Percentiles rank a stretch among this genome's conserved stretches.
Evolutionary conservation across 2,113 vertebrate genomes (phyloP).

Genomic region (Hemiprocne comata): DNA sequence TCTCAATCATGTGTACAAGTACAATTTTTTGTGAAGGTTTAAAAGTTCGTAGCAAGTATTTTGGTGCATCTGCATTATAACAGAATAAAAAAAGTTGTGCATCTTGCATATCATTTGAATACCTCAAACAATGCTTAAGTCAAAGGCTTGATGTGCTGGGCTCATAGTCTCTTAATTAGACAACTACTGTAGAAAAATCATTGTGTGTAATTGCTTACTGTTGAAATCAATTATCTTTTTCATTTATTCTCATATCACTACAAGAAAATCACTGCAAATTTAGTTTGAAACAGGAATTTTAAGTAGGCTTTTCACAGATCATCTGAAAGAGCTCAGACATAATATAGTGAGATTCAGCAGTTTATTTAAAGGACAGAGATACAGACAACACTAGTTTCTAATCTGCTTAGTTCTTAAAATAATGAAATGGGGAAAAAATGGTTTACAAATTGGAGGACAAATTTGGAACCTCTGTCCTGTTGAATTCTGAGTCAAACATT

Average conservation of each 20-base stretch:
- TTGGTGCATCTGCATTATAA: neutral
- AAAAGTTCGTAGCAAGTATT: slow-evolving; percentile 13
- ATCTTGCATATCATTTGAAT: neutral
- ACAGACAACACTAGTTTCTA: neutral
- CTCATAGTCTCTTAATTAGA: neutral
- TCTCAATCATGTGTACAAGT: neutral
- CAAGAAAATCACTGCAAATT: slow-evolving; percentile 7
- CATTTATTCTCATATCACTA: slow-evolving; percentile 21
- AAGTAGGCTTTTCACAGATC: slow-evolving; percentile 25
- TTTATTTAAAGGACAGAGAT: slow-evolving; percentile 39
- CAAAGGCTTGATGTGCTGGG: neutral
- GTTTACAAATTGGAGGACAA: neutral
- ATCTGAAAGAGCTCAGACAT: neutral
- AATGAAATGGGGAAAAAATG: neutral
- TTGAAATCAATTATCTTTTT: slow-evolving; percentile 2
- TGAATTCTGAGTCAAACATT: neutral
- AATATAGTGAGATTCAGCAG: slow-evolving; percentile 2
- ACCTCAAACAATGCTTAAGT: neutral
- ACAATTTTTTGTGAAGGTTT: neutral
- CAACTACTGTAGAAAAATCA: slow-evolving; percentile 29
- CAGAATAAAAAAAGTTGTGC: slow-evolving; percentile 40
- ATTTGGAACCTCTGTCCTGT: neutral
- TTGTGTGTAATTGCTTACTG: slow-evolving; percentile 16
- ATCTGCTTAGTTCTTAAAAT: neutral
- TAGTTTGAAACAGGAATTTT: slow-evolving; percentile 51